Conservation (phyloP, 1,140 invertebrate genomes). For the Trissolcus basalis region DNA sequence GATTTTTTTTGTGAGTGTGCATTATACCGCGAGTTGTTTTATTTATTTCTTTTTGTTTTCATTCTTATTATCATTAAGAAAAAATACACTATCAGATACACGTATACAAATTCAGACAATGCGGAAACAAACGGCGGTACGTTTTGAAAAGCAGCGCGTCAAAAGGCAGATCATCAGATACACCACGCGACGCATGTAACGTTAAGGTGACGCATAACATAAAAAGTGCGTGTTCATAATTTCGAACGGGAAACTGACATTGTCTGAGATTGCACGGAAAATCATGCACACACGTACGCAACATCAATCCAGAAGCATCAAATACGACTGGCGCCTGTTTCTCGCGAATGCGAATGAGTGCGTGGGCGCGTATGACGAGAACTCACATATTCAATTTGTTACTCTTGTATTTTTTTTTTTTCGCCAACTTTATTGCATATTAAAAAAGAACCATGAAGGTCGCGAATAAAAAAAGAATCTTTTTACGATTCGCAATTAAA, state of each 20-base stretch:
- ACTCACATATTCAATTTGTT: neutral
- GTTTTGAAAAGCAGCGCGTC: slow-evolving; percentile 22
- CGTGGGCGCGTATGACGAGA: slow-evolving; percentile 7
- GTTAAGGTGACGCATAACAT: slow-evolving; percentile 11
- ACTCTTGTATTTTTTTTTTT: neutral
- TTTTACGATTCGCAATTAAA: no score
- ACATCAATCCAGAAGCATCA: neutral
- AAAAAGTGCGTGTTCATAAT: slow-evolving; percentile 13
- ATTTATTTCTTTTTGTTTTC: no score
- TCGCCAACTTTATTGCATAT: neutral
- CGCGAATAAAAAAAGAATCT: no score
- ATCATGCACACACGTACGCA: slow-evolving; percentile 1
- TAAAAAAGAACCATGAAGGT: no score
- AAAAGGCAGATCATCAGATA: slow-evolving; percentile 29
- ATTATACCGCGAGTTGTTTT: no score
- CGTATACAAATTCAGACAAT: slow-evolving; percentile 26
- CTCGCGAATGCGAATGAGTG: slow-evolving; percentile 4
- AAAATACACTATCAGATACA: neutral
- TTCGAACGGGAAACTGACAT: slow-evolving; percentile 9
- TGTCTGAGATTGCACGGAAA: slow-evolving; percentile 10
- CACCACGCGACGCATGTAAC: slow-evolving; percentile 13
- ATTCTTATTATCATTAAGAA: no score
- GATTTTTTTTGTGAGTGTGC: no score
- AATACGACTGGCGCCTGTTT: slow-evolving; percentile 9
- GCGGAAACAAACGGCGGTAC: slow-evolving; percentile 8